Base-by-base conservation (phyloP, 2,888 invertebrate genomes). In the Hetaerina titia region DNA sequence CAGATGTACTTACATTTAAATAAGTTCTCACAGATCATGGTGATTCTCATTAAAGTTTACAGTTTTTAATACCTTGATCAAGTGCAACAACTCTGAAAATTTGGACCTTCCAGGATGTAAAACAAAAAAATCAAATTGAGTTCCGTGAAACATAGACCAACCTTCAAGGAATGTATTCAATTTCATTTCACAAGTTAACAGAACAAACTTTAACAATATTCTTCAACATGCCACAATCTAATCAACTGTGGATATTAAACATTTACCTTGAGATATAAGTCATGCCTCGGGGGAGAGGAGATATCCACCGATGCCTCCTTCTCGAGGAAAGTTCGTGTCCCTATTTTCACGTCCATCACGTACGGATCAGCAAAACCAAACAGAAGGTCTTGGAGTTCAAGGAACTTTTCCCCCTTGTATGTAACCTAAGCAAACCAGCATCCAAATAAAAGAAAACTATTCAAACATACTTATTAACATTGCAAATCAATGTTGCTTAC, bases 301-400 rank as follows among this genome's bases (percentile, higher is more conserved):
- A 92, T 56, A 13, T 92, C 92, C 89, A 98, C 98, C 57, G 98
- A 98, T 87, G 99, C 99, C 97, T 99, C 99, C 4, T 98, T 98
- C 97, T 99, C 99, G 81, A 99, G 97, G 97, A 99, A 99, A 45
- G 99, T 99, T 96, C 99, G 98, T 4, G 98, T 98, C 89, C 99
- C 99, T 98, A 99, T 98, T 97, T 99, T 99, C 95, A 99, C 98
- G 97, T 99, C 99, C 98, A 99, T 99, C 0, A 99, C 99, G 96
- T 98, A 98, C 0, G 99, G 99, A 97, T 99, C 98, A 96, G 97
- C 97, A 97, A 99, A 99, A 95, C 98, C 98, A 96, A 98, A 98
- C 57, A 99, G 97, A 45, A 99, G 97, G 97, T 99, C 99, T 97
- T 99, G 99, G 95, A 99, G 98, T 97, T 99, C 99, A 96, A 99